Conservation (phyloP, 2,888 invertebrate genomes). For the Herminia tarsipennalis region DNA sequence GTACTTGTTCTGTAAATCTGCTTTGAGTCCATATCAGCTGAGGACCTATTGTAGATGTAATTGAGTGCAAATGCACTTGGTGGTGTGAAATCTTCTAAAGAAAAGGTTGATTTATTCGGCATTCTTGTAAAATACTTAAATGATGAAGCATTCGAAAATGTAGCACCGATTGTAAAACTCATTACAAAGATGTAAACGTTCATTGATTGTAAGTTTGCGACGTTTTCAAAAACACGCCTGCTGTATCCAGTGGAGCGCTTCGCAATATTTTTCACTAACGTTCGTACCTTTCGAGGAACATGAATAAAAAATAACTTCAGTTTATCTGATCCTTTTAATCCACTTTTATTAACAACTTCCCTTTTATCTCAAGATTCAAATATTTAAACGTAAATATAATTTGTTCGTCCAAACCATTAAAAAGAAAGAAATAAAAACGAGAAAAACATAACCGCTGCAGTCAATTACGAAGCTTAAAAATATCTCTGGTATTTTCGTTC, state of each 20-base stretch:
- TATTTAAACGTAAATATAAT: conserved; percentile 70
- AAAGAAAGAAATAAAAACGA: conserved; percentile 54
- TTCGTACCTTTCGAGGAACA: conserved; percentile 34
- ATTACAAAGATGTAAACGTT: conserved; percentile 7
- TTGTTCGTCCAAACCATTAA: conserved; percentile 57
- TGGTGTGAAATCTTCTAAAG: too few species aligned
- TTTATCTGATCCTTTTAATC: conserved; percentile 62
- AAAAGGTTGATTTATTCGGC: too few species aligned
- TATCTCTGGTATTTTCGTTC: conserved; percentile 72
- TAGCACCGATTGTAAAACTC: neutral
- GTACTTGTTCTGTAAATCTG: too few species aligned
- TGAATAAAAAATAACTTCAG: conserved; percentile 46
- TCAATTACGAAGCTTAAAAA: conserved; percentile 80
- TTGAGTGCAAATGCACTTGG: too few species aligned
- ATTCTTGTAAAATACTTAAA: too few species aligned
- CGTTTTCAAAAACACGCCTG: conserved; percentile 8
- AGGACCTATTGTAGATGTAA: too few species aligned
- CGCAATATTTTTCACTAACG: conserved; percentile 21
- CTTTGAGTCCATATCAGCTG: too few species aligned
- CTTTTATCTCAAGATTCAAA: conserved; percentile 61
- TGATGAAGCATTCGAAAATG: neutral
- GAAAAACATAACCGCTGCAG: conserved; percentile 64
- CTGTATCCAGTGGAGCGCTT: conserved; percentile 4
- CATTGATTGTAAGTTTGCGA: conserved; percentile 14
- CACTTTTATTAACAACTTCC: conserved; percentile 63